Evolutionary conservation across 2,113 vertebrate species (phyloP), one percentile per base, ranked within the genome.

Genomic region (Triplophysa rosa): DNA sequence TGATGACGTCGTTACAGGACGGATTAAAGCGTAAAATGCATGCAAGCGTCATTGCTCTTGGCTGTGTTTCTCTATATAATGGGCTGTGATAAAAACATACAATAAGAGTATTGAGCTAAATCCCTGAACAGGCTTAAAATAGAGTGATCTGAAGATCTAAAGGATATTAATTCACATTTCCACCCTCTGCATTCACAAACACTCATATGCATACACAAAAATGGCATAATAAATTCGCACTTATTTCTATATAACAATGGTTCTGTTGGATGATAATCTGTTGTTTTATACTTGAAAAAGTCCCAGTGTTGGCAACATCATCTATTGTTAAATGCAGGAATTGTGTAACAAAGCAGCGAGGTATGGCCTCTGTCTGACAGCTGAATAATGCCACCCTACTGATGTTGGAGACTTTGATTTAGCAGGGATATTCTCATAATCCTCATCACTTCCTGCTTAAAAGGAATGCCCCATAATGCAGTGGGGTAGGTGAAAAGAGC

Each of bases 391-490:
- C 87, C 80, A 72, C 80, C 81, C 80, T 87, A 58, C 9, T 72
- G 78, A 74, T 67, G 78, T 79, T 83, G 85, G 83, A 89, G 86
- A 90, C 88, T 63, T 90, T 90, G 89, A 89, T 84, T 88, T 88
- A 91, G 86, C 84, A 72, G 82, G 84, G 85, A 85, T 82, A 77
- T 87, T 87, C 82, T 71, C 84, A 88, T 90, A 87, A 90, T 92
- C 89, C 87, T 84, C 79, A 84, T 85, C 83, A 83, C 87, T 89
- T 91, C 90, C 91, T 92, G 89, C 77, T 83, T 78, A 83, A 91
- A 71, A 88, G 82, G 85, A 62, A 89, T 80, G 83, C 37, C 61
- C 56, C 26, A 78, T 42, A 83, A 82, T 67, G 64, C 52, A 78
- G 49, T 21, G 16, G 21, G 71, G 23, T 33, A 65, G 19, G 33